These are phyloP conservation scores for Caenorhabditis macrosperma DNA, from an alignment of 2,888 invertebrate genomes.

Conservation along the genomic window DNA sequence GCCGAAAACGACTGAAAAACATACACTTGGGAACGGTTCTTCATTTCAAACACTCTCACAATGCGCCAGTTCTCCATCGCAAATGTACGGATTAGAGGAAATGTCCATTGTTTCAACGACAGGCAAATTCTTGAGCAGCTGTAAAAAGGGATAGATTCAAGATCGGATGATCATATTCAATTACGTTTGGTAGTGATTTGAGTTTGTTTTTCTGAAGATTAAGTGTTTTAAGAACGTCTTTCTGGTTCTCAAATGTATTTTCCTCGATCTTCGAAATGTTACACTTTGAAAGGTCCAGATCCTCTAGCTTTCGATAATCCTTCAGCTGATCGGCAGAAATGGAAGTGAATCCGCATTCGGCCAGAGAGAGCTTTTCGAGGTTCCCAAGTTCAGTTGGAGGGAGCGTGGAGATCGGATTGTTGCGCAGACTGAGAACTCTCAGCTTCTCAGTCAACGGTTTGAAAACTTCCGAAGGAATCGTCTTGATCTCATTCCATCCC, in stretches of 20 bases:
- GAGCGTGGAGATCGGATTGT: conserved; percentile 65
- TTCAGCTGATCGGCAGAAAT: conserved; percentile 63
- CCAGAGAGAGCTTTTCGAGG: conserved; percentile 63
- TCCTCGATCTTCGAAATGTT: conserved; percentile 68
- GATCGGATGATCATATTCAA: neutral
- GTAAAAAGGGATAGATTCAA: neutral
- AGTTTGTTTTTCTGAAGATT: conserved; percentile 91
- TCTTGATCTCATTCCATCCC: conserved; percentile 84
- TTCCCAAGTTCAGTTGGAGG: conserved; percentile 58
- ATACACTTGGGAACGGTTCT: no score
- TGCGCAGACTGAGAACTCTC: conserved; percentile 66
- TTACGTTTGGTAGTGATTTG: conserved; percentile 83
- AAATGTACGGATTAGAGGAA: conserved; percentile 81
- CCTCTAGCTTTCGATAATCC: conserved; percentile 62
- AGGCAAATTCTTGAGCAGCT: conserved; percentile 73
- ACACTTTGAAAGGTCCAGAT: conserved; percentile 72
- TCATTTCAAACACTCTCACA: conserved; percentile 45
- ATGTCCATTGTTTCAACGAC: conserved; percentile 79
- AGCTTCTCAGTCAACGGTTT: conserved; percentile 62
- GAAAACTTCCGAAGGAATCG: conserved; percentile 68
- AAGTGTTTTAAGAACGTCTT: conserved; percentile 84
- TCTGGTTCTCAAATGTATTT: conserved; percentile 64
- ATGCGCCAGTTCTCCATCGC: conserved; percentile 67
- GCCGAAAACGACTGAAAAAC: conserved; percentile 71
- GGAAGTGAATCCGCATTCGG: conserved; percentile 63